A percentile compares a stretch with the other conserved stretches of the same genome.
Evolutionary conservation across 2,888 invertebrate species (phyloP).

Genomic region (Embidobia sp.): DNA sequence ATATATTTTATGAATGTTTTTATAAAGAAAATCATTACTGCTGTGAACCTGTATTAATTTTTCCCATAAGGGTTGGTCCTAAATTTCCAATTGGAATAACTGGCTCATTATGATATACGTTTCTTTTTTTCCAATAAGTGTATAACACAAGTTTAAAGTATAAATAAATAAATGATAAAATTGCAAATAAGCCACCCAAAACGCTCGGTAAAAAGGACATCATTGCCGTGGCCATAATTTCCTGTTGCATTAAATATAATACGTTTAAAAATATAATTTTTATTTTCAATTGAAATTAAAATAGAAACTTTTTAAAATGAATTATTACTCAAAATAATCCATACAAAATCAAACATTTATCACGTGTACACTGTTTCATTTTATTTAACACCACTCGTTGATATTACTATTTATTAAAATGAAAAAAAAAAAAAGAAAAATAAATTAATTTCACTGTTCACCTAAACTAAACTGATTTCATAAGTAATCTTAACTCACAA

Average conservation of each 20-base stretch:
- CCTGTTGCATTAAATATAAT: neutral
- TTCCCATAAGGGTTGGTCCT: constrained; percentile 27
- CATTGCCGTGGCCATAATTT: constrained; percentile 16
- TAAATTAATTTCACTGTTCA: too few species aligned
- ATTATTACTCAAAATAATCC: too few species aligned
- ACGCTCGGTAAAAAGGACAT: constrained; percentile 12
- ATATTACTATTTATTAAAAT: too few species aligned
- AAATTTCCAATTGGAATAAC: constrained; percentile 56
- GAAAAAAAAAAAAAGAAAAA: too few species aligned
- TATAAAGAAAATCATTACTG: neutral
- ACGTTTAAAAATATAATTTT: too few species aligned
- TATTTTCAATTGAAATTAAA: too few species aligned
- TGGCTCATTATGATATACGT: constrained; percentile 38
- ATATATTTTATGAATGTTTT: neutral
- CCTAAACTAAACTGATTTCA: too few species aligned
- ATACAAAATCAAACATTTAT: too few species aligned
- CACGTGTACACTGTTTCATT: too few species aligned
- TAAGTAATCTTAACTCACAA: too few species aligned
- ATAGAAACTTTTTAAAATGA: too few species aligned
- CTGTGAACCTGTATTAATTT: constrained; percentile 50
- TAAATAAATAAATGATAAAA: constrained; percentile 30
- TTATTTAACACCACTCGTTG: too few species aligned
- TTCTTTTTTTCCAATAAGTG: constrained; percentile 51
- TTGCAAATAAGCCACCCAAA: constrained; percentile 1
- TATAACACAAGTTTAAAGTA: constrained; percentile 56